Percentiles rank a stretch among this genome's conserved stretches.
Evolutionary conservation across 2,797 vertebrate species (phyloP).

Genomic region (Melanotaenia pygmaea): DNA sequence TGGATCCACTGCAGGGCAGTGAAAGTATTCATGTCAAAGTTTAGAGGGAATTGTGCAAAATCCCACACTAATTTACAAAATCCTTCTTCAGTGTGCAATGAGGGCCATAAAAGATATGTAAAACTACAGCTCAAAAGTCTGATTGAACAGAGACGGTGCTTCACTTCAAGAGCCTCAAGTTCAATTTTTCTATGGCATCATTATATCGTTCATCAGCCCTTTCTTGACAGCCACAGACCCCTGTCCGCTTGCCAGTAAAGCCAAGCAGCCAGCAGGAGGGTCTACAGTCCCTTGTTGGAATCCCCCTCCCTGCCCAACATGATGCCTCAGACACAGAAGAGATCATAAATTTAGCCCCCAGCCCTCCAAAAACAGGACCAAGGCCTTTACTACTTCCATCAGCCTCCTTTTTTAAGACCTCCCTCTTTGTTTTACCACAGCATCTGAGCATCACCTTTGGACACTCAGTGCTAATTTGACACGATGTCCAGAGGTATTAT

Average conservation of each 20-base stretch:
- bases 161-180: conserved; percentile 1
- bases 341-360: conserved; percentile 87
- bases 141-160: neutral
- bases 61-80: neutral
- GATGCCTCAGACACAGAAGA: conserved; percentile 85
- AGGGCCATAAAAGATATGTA: neutral
- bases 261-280: conserved; percentile 82
- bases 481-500: conserved; percentile 76
- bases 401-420: conserved; percentile 87
- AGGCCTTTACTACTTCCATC: conserved; percentile 79
- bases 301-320: conserved; percentile 73
- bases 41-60: neutral
- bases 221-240: conserved; percentile 63
- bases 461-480: conserved; percentile 55
- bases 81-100: neutral
- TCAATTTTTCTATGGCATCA: conserved; percentile 38
- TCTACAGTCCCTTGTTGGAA: conserved; percentile 84
- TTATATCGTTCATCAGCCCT: conserved; percentile 65
- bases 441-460: conserved; percentile 71
- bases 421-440: conserved; percentile 79
- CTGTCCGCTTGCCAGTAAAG: conserved; percentile 81
- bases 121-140: neutral
- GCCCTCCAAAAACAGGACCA: conserved; percentile 80
- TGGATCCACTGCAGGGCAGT: conserved; percentile 22
- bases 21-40: conserved; percentile 9